These are phyloP conservation scores for Drosophila lacertosa DNA, from an alignment of 1,140 invertebrate genomes.

Conservation along the genomic window DNA sequence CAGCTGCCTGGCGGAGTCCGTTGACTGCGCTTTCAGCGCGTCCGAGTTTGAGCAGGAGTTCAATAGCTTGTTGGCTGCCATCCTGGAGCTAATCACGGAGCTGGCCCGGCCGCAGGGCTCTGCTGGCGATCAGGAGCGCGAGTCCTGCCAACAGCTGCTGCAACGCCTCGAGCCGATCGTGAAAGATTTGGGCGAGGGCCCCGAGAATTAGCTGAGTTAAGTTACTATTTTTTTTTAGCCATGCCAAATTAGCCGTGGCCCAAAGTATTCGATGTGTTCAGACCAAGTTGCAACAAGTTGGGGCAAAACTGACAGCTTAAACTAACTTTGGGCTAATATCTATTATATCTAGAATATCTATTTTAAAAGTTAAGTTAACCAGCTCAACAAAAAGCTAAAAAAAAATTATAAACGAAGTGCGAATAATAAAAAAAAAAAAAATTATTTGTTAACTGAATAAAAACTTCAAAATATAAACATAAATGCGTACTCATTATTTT, in stretches of 20 bases:
- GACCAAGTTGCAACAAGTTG: neutral
- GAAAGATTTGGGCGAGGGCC: neutral
- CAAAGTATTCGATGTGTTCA: neutral
- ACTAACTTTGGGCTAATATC: too few species aligned
- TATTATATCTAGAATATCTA: neutral
- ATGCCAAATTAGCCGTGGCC: constrained; percentile 31
- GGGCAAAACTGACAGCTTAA: neutral
- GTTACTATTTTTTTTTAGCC: neutral
- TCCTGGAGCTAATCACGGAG: constrained; percentile 47
- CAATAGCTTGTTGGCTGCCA: constrained; percentile 24
- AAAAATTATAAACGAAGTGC: too few species aligned
- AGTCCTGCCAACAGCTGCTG: constrained; percentile 46
- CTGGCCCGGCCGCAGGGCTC: constrained; percentile 12
- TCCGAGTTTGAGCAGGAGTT: constrained; percentile 51
- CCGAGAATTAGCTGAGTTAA: neutral
- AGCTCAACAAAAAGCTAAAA: neutral
- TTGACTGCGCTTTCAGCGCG: neutral
- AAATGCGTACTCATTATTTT: too few species aligned
- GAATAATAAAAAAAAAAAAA: neutral
- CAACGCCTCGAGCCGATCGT: constrained; percentile 31
- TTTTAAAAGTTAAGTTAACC: neutral
- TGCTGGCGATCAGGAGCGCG: constrained; percentile 16
- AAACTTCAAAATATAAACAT: neutral
- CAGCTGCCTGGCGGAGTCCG: constrained; percentile 20
- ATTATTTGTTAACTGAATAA: neutral